A percentile compares a stretch with the other conserved stretches of the same genome.
These are phyloP conservation scores for Choristoneura fumiferana DNA, from an alignment of 1,140 invertebrate species.

Conservation along the genomic window DNA sequence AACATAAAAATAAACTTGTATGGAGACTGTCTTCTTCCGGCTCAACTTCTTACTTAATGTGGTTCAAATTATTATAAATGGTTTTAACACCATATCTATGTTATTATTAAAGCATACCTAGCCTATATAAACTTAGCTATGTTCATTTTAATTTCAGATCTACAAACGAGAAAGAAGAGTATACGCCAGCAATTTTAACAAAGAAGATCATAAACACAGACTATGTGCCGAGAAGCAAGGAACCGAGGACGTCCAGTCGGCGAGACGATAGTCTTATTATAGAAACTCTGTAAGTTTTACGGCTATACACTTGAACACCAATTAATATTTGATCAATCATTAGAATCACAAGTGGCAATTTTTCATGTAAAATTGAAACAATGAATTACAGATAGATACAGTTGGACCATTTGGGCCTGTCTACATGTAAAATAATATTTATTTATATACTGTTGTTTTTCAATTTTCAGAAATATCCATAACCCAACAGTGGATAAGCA, in stretches of 20 bases:
- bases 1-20: too few relatives aligned
- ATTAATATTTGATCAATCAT: too few relatives aligned
- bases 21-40: too few relatives aligned
- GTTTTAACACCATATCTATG: too few relatives aligned
- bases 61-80: too few relatives aligned
- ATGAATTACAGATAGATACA: too few relatives aligned
- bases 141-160: neutral
- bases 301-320: too few relatives aligned
- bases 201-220: constrained; percentile 58
- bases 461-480: constrained; percentile 63
- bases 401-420: too few relatives aligned
- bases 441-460: constrained; percentile 23
- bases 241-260: constrained; percentile 33
- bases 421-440: constrained; percentile 22
- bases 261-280: constrained; percentile 51
- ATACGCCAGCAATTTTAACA: constrained; percentile 40
- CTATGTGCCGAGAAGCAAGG: constrained; percentile 40
- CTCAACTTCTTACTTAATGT: too few relatives aligned
- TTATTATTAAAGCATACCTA: too few relatives aligned
- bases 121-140: neutral
- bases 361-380: too few relatives aligned
- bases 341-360: too few relatives aligned
- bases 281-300: constrained; percentile 61
- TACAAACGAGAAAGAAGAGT: constrained; percentile 37
- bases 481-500: constrained; percentile 61